These are phyloP conservation scores for Spinibarbus caldwelli DNA, from an alignment of 2,797 vertebrate species.

Conservation along the genomic window DNA sequence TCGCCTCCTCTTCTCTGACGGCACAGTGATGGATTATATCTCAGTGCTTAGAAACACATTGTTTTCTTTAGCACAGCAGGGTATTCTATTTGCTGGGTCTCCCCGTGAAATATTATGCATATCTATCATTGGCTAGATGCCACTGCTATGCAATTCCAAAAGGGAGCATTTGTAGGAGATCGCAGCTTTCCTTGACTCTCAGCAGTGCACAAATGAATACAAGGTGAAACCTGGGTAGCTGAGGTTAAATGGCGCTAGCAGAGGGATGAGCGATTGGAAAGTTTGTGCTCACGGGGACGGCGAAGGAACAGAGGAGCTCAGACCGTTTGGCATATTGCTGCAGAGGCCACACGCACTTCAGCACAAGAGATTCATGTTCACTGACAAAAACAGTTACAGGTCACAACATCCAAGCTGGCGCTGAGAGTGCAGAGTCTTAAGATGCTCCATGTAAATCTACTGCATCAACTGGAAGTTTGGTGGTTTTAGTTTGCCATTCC, in stretches of 20 bases:
- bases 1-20: constrained; percentile 79
- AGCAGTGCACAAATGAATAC: constrained; percentile 51
- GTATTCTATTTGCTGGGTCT: constrained; percentile 97
- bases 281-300: constrained; percentile 3
- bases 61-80: constrained; percentile 99
- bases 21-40: constrained; percentile 98
- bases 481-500: neutral
- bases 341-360: constrained; percentile 56
- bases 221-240: constrained; percentile 51
- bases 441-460: constrained; percentile 30
- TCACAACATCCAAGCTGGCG: constrained; percentile 36
- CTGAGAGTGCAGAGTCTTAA: constrained; percentile 39
- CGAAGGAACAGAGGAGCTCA: constrained; percentile 35
- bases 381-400: constrained; percentile 52
- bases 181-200: constrained; percentile 64
- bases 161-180: constrained; percentile 66
- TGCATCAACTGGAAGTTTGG: neutral
- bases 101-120: constrained; percentile 94
- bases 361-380: constrained; percentile 49
- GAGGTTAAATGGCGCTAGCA: constrained; percentile 49
- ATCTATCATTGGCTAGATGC: constrained; percentile 89
- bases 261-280: constrained; percentile 33
- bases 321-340: constrained; percentile 45
- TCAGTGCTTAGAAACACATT: constrained; percentile 97
- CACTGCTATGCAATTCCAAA: constrained; percentile 76